These are phyloP conservation scores for Tauraco hartlaubi DNA, from an alignment of 2,797 vertebrate species.

Conservation along the genomic window DNA sequence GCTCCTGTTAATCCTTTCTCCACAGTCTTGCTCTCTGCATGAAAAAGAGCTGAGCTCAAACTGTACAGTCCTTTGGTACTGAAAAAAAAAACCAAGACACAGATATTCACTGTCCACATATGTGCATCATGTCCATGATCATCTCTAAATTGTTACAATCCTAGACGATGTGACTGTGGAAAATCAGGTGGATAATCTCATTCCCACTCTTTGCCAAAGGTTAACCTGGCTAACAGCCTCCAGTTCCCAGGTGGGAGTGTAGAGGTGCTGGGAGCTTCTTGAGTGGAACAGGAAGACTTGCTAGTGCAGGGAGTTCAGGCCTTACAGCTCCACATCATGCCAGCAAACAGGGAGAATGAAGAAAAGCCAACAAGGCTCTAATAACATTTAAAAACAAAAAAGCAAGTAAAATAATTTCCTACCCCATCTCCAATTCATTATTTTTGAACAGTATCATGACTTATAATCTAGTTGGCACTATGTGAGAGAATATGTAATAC, in stretches of 20 bases:
- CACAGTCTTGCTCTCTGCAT: neutral
- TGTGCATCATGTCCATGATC: neutral
- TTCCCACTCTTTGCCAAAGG: neutral
- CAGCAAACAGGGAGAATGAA: neutral
- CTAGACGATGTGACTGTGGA: neutral
- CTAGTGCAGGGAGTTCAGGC: neutral
- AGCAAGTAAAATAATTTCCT: neutral
- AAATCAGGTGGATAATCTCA: neutral
- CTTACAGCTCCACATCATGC: neutral
- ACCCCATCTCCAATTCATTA: neutral
- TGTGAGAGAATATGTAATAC: neutral
- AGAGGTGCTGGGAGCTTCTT: neutral
- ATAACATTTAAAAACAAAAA: neutral
- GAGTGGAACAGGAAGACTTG: neutral
- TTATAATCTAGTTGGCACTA: neutral
- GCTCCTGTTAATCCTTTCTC: neutral
- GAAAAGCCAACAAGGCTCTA: neutral
- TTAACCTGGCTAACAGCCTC: neutral
- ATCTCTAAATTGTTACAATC: neutral
- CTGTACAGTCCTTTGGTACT: neutral
- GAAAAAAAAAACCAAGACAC: neutral
- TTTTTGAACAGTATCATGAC: neutral
- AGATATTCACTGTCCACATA: neutral
- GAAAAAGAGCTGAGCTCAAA: neutral
- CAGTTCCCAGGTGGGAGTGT: neutral